phyloP scores from a whole-genome alignment of 1,140 invertebrate genomes.

The Drosophila pandora region DNA sequence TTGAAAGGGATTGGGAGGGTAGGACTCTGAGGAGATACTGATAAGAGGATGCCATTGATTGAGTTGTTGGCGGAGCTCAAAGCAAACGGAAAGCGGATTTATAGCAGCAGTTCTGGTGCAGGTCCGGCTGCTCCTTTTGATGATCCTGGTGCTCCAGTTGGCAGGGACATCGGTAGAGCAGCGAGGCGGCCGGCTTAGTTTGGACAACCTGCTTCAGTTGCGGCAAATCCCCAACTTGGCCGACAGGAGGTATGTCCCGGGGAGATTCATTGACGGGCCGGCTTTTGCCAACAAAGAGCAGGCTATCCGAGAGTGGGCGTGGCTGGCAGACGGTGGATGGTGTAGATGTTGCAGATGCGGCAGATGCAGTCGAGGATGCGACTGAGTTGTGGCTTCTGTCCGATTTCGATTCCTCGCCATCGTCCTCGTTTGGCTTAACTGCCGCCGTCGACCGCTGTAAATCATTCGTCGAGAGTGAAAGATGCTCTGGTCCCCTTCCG shows the following conservation, averaged over 20 bases:
- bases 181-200: slow-evolving; percentile 23
- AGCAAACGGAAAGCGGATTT: slow-evolving; percentile 65
- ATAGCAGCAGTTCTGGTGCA: slow-evolving; percentile 40
- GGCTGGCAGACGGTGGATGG: not conserved
- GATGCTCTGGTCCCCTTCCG: slow-evolving; percentile 32
- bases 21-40: slow-evolving; percentile 6
- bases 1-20: slow-evolving; percentile 2
- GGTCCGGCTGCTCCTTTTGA: slow-evolving; percentile 13
- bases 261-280: slow-evolving; percentile 26
- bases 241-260: slow-evolving; percentile 9
- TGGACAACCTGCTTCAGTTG: slow-evolving; percentile 21
- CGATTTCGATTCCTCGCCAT: slow-evolving; percentile 19
- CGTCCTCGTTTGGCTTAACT: slow-evolving; percentile 14
- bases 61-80: slow-evolving; percentile 47
- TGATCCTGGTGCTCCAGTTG: slow-evolving; percentile 19
- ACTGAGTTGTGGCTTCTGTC: slow-evolving; percentile 25
- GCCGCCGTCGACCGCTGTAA: slow-evolving; percentile 26
- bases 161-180: slow-evolving; percentile 43
- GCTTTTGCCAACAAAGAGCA: slow-evolving; percentile 24
- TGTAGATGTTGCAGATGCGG: not conserved
- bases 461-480: slow-evolving; percentile 56
- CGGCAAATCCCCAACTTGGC: not conserved
- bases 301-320: not conserved
- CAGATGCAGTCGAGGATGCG: slow-evolving; percentile 1
- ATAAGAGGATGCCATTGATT: slow-evolving; percentile 56